A percentile compares a stretch with the other conserved stretches of the same genome.
phyloP scores from a whole-genome alignment of 2,888 invertebrate species.

The Epirrhoe alternata region DNA sequence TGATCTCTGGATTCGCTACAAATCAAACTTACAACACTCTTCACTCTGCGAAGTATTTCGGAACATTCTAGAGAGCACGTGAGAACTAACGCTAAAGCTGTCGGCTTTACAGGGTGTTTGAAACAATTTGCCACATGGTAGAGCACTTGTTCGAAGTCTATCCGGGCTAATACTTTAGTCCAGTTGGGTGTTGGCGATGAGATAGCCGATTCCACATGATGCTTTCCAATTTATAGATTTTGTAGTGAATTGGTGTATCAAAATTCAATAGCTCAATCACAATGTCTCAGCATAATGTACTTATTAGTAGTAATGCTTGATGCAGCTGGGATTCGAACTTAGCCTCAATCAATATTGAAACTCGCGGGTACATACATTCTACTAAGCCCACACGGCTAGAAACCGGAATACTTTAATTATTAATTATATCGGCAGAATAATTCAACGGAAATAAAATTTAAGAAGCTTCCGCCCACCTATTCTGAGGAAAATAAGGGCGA shows the following conservation, averaged over 20 bases:
- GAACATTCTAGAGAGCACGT: slow-evolving; percentile 11
- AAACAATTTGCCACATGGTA: slow-evolving; percentile 31
- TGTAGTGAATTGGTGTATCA: not conserved
- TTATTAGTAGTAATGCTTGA: not conserved
- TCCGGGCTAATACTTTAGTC: slow-evolving; percentile 16
- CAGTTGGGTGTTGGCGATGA: slow-evolving; percentile 10
- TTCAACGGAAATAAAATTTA: slow-evolving; percentile 4
- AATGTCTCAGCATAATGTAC: too few relatives aligned
- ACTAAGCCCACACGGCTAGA: not conserved
- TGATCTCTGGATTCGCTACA: too few relatives aligned
- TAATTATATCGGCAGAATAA: not conserved
- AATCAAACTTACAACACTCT: not conserved
- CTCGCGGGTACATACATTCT: not conserved
- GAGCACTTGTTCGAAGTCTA: slow-evolving; percentile 24
- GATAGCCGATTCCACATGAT: slow-evolving; percentile 16
- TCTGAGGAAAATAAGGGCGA: not conserved
- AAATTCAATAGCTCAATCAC: too few relatives aligned
- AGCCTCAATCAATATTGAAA: not conserved
- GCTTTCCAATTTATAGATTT: not conserved
- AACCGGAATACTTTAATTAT: not conserved
- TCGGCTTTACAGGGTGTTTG: slow-evolving; percentile 24
- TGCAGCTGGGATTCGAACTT: not conserved
- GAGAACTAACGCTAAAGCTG: slow-evolving; percentile 11
- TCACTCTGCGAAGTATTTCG: not conserved
- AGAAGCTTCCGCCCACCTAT: not conserved